Evolutionary conservation across 37 sponge, comb jelly and placozoan species (phyloP).

Genomic region (Crambe crambe): DNA sequence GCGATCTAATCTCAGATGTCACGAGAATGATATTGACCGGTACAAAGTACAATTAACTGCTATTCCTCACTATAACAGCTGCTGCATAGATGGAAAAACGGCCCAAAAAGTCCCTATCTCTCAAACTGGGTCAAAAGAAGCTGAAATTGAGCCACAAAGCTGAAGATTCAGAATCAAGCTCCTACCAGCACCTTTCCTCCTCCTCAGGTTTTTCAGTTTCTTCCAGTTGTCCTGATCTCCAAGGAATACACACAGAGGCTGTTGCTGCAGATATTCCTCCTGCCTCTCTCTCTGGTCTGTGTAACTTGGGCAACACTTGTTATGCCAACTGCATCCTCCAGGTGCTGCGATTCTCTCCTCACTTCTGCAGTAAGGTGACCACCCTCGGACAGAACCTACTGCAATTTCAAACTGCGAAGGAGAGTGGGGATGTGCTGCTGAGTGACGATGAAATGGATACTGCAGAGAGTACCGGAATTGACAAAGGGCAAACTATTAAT

Average conservation of each 20-base stretch:
- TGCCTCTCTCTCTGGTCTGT: constrained; percentile 43
- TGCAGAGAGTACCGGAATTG: not conserved
- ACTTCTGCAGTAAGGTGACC: constrained; percentile 14
- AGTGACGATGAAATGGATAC: not conserved
- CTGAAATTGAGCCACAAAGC: not conserved
- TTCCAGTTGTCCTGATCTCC: not conserved
- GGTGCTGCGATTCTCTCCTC: constrained; percentile 63
- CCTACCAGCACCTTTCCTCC: not conserved
- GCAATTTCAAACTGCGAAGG: not conserved
- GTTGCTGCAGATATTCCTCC: too few species aligned
- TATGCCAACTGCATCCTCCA: constrained; percentile 76
- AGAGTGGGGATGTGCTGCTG: not conserved
- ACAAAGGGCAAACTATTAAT: not conserved
- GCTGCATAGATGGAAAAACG: constrained; percentile 1
- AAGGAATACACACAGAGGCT: too few species aligned
- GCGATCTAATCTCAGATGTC: not conserved
- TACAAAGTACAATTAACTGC: not conserved
- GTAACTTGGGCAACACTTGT: constrained; percentile 78
- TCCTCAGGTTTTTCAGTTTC: too few species aligned
- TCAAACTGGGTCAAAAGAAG: constrained; percentile 23
- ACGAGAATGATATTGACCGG: too few species aligned
- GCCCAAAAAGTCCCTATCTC: constrained; percentile 1
- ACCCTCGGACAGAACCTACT: not conserved
- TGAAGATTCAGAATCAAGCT: not conserved
- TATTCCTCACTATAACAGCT: too few species aligned